Percentiles rank a stretch among this genome's conserved stretches.
Conservation (phyloP, 2,888 invertebrate genomes). For the Oligia fasciuncula region DNA sequence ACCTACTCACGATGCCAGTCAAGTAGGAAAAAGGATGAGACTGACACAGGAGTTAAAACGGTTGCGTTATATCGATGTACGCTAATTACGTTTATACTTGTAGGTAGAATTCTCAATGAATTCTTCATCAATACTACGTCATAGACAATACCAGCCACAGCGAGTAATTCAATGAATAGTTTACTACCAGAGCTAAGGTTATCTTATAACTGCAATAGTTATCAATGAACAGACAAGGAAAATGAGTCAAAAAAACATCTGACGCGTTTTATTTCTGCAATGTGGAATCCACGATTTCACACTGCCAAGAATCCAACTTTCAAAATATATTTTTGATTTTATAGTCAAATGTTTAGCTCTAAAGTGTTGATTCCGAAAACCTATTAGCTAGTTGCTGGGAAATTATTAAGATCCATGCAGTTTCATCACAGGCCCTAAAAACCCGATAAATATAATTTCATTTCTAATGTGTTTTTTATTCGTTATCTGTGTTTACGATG, state of each 20-base stretch:
- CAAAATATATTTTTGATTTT: constrained; percentile 9
- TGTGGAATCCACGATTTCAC: constrained; percentile 6
- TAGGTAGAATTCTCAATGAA: neutral
- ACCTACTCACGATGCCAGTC: neutral
- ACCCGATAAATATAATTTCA: constrained; percentile 19
- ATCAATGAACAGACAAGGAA: constrained; percentile 51
- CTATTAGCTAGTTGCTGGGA: constrained; percentile 22
- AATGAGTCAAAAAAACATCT: constrained; percentile 37
- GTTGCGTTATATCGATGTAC: neutral
- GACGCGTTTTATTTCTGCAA: constrained; percentile 22
- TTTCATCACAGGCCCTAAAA: neutral
- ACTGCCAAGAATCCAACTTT: constrained; percentile 24
- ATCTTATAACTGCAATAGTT: constrained; percentile 39
- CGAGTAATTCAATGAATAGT: constrained; percentile 14
- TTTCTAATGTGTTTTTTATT: constrained; percentile 45
- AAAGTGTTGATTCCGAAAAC: constrained; percentile 17
- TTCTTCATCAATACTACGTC: constrained; percentile 2
- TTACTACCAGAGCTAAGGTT: constrained; percentile 32
- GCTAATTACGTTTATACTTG: neutral
- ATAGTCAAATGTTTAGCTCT: neutral
- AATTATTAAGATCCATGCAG: neutral
- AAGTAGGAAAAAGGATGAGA: neutral
- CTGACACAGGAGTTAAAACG: neutral
- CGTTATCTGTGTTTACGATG: constrained; percentile 41
- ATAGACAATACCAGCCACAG: neutral